These are phyloP conservation scores for Lacerta viridis DNA, from an alignment of 2,797 vertebrate species.

Conservation along the genomic window DNA sequence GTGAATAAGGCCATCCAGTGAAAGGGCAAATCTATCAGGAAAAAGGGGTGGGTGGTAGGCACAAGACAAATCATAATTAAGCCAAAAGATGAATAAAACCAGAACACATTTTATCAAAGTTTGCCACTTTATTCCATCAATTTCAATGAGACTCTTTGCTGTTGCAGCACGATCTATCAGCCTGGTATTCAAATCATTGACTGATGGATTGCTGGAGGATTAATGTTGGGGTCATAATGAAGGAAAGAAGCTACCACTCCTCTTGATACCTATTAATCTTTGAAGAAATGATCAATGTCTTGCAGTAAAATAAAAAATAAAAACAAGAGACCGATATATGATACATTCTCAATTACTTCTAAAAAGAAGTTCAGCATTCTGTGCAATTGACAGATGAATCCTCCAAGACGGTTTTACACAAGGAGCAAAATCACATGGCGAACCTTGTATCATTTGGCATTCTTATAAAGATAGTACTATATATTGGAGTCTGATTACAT, in stretches of 20 bases:
- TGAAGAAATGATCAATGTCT: slow-evolving; percentile 46
- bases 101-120: slow-evolving; percentile 69
- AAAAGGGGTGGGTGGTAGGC: slow-evolving; percentile 41
- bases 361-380: slow-evolving; percentile 13
- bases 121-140: slow-evolving; percentile 74
- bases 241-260: slow-evolving; percentile 60
- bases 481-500: no score
- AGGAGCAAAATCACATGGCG: neutral
- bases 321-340: slow-evolving; percentile 5
- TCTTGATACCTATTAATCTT: slow-evolving; percentile 57
- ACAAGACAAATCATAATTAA: slow-evolving; percentile 71
- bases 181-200: slow-evolving; percentile 57
- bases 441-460: neutral
- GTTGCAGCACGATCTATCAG: slow-evolving; percentile 55
- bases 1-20: slow-evolving; percentile 42
- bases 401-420: neutral
- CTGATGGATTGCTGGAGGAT: slow-evolving; percentile 64
- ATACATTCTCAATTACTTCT: slow-evolving; percentile 19
- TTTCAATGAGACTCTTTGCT: slow-evolving; percentile 69
- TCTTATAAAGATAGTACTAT: no score
- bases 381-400: neutral
- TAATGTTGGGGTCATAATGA: slow-evolving; percentile 64
- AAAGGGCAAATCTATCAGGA: slow-evolving; percentile 56
- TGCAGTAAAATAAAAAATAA: slow-evolving; percentile 44
- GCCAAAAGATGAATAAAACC: slow-evolving; percentile 73